Evolutionary conservation across 1,140 invertebrate genomes (phyloP), one percentile per base, ranked within the genome.

Genomic region (Drosophila simulans): DNA sequence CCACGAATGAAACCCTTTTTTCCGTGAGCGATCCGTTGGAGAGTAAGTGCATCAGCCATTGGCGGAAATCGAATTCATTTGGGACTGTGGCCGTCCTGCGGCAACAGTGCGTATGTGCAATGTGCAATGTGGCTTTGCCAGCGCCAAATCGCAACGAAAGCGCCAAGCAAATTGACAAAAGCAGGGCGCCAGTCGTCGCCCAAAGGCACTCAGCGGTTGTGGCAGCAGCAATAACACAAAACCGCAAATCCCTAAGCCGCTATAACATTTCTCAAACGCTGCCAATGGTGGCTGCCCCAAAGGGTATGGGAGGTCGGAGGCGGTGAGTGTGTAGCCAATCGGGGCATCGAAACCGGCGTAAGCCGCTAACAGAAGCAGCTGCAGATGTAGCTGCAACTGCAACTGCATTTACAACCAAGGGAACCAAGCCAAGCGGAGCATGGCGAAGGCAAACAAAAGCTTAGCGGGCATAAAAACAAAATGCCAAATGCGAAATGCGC

Each of bases 221-320:
- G 59, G 63, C 74, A 74, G 72, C 58, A 58, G 60, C 80, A 84
- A 80, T 84, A 85, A 86, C 78, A 82, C 74, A 85, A 58, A 82
- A 78, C 82, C 82, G 69, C 82, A 85, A 82, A 82, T 76, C 82
- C 69, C 82, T 53, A 85, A 85, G 82, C 83, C 78, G 83, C 69
- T 85, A 85, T 82, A 85, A 85, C 78, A 85, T 85, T 85, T 85
- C 78, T 75, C 82, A 85, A 85, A 85, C 69, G 73, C 49, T 80
- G 48, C 73, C 66, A 58, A 34, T 52, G n/a, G 39, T 52, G 45
- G 22, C 11, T 12, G n/a, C n/a, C 39, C 13, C 13, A n/a, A 7
- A 5, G n/a, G 25, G 10, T 22, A 13, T 22, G 25, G 7, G 2
- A 13, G 45, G 35, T 3, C 4, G 17, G 12, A 0, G 25, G 11